Conservation (phyloP, 2,113 vertebrate species). For the Rousettus leschenaultii region DNA sequence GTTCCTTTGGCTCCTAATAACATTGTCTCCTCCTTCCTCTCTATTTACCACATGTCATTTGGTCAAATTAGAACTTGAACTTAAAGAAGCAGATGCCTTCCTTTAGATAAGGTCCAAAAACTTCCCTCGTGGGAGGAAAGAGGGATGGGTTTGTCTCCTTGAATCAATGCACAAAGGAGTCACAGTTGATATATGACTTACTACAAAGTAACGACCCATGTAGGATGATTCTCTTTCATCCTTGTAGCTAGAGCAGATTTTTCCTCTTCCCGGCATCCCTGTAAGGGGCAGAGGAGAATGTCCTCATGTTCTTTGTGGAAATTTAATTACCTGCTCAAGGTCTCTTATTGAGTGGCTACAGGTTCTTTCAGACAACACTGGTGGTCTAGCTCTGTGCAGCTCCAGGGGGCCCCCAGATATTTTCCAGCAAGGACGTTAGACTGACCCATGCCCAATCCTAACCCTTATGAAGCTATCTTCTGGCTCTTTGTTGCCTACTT, state of each 20-base stretch:
- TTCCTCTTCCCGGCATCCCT: background rate
- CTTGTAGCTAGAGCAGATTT: background rate
- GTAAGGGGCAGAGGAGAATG: background rate
- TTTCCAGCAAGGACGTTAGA: background rate
- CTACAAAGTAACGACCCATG: background rate
- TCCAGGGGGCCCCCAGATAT: too few relatives aligned
- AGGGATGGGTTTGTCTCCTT: background rate
- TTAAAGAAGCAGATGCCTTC: slow-evolving; percentile 66
- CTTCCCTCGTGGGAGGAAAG: background rate
- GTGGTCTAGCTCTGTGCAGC: background rate
- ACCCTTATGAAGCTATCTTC: background rate
- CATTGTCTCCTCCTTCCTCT: slow-evolving; percentile 63
- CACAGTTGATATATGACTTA: background rate
- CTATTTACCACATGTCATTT: slow-evolving; percentile 61
- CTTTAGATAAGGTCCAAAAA: slow-evolving; percentile 61
- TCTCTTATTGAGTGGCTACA: background rate
- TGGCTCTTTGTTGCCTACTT: background rate
- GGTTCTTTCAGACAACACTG: background rate
- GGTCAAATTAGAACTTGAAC: slow-evolving; percentile 68
- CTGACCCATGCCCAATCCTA: background rate
- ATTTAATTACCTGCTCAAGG: background rate
- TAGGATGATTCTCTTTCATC: background rate
- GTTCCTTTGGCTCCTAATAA: slow-evolving; percentile 58
- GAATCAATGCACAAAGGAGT: background rate
- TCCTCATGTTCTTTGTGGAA: background rate